Evolutionary conservation across 2,797 vertebrate species (phyloP).

Genomic region (Nasua narica): DNA sequence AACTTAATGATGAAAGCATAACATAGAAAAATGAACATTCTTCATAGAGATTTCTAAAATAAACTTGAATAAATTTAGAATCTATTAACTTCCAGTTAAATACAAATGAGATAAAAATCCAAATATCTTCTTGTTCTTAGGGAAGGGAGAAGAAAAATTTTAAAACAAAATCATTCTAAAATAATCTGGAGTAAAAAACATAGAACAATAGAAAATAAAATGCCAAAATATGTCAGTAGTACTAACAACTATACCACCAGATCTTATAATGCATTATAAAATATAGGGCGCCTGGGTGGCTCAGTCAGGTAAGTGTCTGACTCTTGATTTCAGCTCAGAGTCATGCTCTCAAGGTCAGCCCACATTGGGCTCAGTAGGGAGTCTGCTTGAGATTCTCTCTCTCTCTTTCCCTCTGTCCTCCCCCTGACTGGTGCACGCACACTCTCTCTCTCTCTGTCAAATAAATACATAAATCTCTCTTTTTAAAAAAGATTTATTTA

Average conservation of each 20-base stretch:
- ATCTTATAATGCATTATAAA: background rate
- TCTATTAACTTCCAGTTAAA: background rate
- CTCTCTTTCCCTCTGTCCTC: background rate
- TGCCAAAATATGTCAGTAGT: background rate
- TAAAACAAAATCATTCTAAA: background rate
- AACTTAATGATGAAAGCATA: background rate
- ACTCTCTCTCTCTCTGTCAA: background rate
- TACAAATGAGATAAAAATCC: background rate
- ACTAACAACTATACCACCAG: background rate
- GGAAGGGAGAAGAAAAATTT: background rate
- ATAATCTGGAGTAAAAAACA: background rate
- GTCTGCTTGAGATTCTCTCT: background rate
- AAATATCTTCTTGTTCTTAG: background rate
- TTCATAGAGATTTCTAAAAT: background rate
- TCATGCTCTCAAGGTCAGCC: background rate
- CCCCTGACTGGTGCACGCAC: background rate
- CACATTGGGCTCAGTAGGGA: background rate
- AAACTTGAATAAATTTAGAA: background rate
- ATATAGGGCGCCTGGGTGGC: background rate
- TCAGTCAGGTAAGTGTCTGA: background rate
- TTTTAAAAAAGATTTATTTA: background rate
- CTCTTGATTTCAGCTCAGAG: background rate
- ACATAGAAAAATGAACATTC: background rate
- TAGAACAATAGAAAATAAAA: background rate
- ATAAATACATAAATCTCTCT: background rate